Conservation (phyloP, 2,888 invertebrate species). For the Stegophylla sp. region DNA sequence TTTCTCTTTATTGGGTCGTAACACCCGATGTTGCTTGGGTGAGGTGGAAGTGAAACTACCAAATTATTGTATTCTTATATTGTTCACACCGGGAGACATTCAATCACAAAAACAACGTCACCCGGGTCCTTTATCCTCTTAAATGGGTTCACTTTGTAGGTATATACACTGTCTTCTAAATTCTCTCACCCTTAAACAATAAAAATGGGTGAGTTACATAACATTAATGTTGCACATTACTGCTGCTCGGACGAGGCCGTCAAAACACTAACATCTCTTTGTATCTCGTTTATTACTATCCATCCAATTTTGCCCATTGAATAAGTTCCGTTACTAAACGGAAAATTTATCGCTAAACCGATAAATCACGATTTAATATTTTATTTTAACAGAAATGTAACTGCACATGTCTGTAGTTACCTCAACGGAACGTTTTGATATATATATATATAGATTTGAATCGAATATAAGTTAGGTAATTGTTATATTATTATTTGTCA, state of each 20-base stretch:
- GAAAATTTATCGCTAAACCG: background rate
- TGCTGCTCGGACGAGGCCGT: slow-evolving; percentile 3
- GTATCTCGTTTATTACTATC: slow-evolving; percentile 14
- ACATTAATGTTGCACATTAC: slow-evolving; percentile 26
- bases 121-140: background rate
- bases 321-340: background rate
- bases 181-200: background rate
- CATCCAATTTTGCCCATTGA: background rate
- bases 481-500: no score
- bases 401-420: no score
- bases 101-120: slow-evolving; percentile 50
- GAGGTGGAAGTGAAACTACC: slow-evolving; percentile 37
- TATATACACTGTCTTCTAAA: no score
- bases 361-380: background rate
- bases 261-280: background rate
- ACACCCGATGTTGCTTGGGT: slow-evolving; percentile 17
- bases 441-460: no score
- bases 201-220: slow-evolving; percentile 14
- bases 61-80: slow-evolving; percentile 47
- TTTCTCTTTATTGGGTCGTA: slow-evolving; percentile 55
- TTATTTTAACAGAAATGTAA: background rate
- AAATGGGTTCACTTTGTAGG: slow-evolving; percentile 6
- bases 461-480: no score
- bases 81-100: slow-evolving; percentile 20
- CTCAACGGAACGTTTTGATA: no score